Evolutionary conservation across 2,113 vertebrate genomes (phyloP).

Genomic region (Mormyrus lacerda): DNA sequence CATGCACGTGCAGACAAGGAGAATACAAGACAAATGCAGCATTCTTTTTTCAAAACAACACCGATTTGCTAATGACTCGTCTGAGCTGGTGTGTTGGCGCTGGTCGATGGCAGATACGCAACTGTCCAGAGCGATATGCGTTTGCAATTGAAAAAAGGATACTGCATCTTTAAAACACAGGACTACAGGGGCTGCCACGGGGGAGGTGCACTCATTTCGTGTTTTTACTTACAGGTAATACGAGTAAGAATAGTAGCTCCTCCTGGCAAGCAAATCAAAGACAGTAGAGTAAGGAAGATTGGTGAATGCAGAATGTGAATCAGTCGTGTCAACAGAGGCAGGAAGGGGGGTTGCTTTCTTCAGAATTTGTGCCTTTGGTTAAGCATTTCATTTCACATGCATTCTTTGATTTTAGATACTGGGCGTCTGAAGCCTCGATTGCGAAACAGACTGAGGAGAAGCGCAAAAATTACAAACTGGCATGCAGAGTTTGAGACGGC

Average conservation of each 20-base stretch:
- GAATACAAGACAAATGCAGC: slow-evolving; percentile 68
- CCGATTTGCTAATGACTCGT: slow-evolving; percentile 35
- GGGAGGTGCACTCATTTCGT: slow-evolving; percentile 58
- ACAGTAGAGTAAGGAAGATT: slow-evolving; percentile 93
- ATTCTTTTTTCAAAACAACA: slow-evolving; percentile 77
- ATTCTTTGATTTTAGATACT: slow-evolving; percentile 59
- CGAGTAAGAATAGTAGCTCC: slow-evolving; percentile 99
- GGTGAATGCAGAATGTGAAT: slow-evolving; percentile 95
- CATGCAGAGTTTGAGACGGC: slow-evolving; percentile 58
- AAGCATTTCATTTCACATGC: slow-evolving; percentile 71
- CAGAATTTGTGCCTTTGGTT: slow-evolving; percentile 53
- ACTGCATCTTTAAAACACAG: slow-evolving; percentile 91
- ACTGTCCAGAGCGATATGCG: slow-evolving; percentile 58
- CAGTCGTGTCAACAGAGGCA: slow-evolving; percentile 80
- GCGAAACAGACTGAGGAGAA: slow-evolving; percentile 20
- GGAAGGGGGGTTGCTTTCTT: slow-evolving; percentile 55
- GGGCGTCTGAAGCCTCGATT: slow-evolving; percentile 64
- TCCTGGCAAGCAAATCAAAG: slow-evolving; percentile 99
- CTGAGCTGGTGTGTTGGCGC: slow-evolving; percentile 23
- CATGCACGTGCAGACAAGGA: slow-evolving; percentile 38
- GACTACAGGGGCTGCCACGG: slow-evolving; percentile 48
- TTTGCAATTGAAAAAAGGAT: slow-evolving; percentile 95
- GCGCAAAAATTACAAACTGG: slow-evolving; percentile 53
- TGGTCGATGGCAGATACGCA: slow-evolving; percentile 56
- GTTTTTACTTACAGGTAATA: slow-evolving; percentile 99